phyloP scores from a whole-genome alignment of 2,797 vertebrate genomes.

The Arremon aurantiirostris region DNA sequence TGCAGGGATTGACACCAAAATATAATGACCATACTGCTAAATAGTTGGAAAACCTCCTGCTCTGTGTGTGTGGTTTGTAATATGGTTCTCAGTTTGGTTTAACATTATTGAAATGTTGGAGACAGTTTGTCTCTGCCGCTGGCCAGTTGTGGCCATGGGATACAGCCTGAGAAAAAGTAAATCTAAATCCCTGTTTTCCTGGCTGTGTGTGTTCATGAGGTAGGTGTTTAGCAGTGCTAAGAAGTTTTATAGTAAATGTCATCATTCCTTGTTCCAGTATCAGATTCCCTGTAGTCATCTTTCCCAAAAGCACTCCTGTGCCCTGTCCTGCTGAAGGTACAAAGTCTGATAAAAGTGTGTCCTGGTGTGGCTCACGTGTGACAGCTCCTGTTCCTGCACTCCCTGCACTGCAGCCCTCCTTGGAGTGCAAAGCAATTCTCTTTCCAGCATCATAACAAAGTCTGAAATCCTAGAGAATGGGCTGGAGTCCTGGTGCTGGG shows the following conservation, averaged over 20 bases:
- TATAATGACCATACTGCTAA: background rate
- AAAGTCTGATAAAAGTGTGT: background rate
- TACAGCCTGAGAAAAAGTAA: background rate
- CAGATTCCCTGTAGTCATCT: background rate
- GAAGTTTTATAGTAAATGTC: background rate
- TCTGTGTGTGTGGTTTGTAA: background rate
- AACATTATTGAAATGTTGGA: background rate
- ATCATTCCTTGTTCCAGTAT: background rate
- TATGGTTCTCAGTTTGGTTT: background rate
- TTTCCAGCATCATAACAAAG: background rate
- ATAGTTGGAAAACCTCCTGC: background rate
- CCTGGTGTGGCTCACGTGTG: background rate
- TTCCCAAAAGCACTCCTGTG: background rate
- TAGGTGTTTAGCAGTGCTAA: background rate
- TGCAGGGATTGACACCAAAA: background rate
- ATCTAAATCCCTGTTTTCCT: background rate
- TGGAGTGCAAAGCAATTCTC: background rate
- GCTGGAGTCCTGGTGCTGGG: background rate
- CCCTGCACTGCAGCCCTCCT: background rate
- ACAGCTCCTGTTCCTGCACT: background rate
- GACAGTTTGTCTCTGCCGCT: background rate
- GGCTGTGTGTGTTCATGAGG: background rate
- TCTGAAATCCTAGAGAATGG: background rate
- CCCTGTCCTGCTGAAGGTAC: accelerated
- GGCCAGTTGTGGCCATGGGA: accelerated